Evolutionary conservation across 2,113 vertebrate species (phyloP), one percentile per base, ranked within the genome.

Genomic region (Halichoeres trimaculatus): DNA sequence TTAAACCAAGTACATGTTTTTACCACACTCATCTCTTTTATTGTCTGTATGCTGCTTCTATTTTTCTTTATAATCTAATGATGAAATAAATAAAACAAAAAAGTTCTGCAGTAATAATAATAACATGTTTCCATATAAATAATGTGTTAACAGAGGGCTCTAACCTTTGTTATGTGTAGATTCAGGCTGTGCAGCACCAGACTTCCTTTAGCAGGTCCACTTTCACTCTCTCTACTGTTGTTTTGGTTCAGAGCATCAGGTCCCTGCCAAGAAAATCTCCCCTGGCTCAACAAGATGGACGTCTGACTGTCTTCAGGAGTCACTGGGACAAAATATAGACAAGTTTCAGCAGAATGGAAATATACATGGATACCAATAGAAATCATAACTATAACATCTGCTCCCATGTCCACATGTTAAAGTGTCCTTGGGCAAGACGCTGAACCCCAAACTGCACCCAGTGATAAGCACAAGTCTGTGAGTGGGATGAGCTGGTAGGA

Each of bases 191-290:
- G 91, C 26, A 96, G 94, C 60, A 94, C 87, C 72, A 95, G 89
- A 80, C 86, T 89, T 51, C 85, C 77, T 72, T 53, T 55, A 14
- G 55, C 12, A 8, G 53, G 45, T 50, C 52, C 63, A 3, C 8
- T 8, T 5, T 76, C 69, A 13, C 38, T 22, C 22, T 14, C 52
- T 41, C 38, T 40, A 4, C 77, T 72, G 35, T 51, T 24, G 51
- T 34, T 40, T 36, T 50, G 63, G 53, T 88, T 78, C 2, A 65
- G 40, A 47, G 36, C 26, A 9, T 66, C 73, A 22, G 62, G 64
- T 1, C 79, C 81, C 8, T 67, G 84, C 98, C 98, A 98, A 0
- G 95, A 97, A 85, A 99, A 99, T 1, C 84, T 61, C 35, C 95
- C 95, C 70, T 86, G 91, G 12, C 9, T 92, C 76, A 99, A 81